Evolutionary conservation across 2,888 invertebrate species (phyloP).

Genomic region (Fissipunctia ypsillon): DNA sequence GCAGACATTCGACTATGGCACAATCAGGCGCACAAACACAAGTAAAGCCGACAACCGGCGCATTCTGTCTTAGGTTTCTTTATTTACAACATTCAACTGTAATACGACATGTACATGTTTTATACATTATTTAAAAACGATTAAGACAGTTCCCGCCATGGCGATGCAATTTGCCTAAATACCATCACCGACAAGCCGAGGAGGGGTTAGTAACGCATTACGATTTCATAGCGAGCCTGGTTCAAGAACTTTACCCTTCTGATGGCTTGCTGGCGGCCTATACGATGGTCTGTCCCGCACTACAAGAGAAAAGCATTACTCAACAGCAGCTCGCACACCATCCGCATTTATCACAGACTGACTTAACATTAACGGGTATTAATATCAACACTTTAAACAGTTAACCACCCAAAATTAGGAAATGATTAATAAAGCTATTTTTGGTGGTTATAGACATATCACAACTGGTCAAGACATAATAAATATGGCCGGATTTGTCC

Average conservation of each 20-base stretch:
- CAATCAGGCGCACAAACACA: slow-evolving; percentile 63
- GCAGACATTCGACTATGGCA: slow-evolving; percentile 68
- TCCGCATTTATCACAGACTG: slow-evolving; percentile 67
- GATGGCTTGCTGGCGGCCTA: slow-evolving; percentile 87
- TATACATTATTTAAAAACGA: slow-evolving; percentile 57
- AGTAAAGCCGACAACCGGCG: slow-evolving; percentile 70
- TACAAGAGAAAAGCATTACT: slow-evolving; percentile 89
- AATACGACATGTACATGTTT: slow-evolving; percentile 52
- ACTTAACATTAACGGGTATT: slow-evolving; percentile 62
- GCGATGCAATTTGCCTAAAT: slow-evolving; percentile 83
- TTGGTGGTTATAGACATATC: slow-evolving; percentile 52
- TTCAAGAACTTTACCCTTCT: slow-evolving; percentile 87
- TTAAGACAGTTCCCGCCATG: slow-evolving; percentile 82
- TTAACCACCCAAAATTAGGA: slow-evolving; percentile 64
- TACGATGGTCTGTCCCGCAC: slow-evolving; percentile 84
- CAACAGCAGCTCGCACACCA: slow-evolving; percentile 84
- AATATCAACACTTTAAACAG: slow-evolving; percentile 56
- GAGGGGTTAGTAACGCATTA: slow-evolving; percentile 83
- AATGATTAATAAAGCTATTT: slow-evolving; percentile 67
- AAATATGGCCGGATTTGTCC: slow-evolving; percentile 42
- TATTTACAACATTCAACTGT: slow-evolving; percentile 71
- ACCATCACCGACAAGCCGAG: slow-evolving; percentile 83
- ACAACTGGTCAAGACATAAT: slow-evolving; percentile 61
- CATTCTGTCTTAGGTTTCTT: slow-evolving; percentile 78
- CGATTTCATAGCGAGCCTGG: slow-evolving; percentile 80